Base-by-base conservation (phyloP, 2,113 vertebrate species). In the Entosphenus tridentatus region DNA sequence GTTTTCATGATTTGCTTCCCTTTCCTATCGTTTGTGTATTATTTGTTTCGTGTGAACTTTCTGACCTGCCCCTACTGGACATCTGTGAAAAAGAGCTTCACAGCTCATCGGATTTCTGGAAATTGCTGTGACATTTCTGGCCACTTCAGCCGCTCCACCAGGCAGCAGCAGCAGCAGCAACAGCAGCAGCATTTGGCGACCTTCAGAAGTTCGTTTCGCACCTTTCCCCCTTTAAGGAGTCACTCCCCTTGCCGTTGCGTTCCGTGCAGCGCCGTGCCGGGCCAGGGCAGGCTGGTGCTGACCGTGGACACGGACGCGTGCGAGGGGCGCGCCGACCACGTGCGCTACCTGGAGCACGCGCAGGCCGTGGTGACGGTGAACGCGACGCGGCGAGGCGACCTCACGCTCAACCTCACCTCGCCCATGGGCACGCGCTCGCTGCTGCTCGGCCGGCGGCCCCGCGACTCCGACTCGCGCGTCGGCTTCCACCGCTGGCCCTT, bases 401-500 rank as follows among this genome's bases (percentile, higher is more conserved):
- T 98, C 73, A 95, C 86, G 79, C 81, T 97, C 81, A 98, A 98
- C 80, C 89, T 98, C 89, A 97, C 92, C 12, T 98, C 95, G 0
- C 95, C 95, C 0, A 95, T 89, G 89, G 93, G 89, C 71, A 98
- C 95, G 10, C 96, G 91, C 76, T 98, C 95, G 75, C 93, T 98
- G 72, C 76, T 98, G 73, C 81, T 98, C 75, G 96, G 95, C 78
- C 83, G 87, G 16, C 82, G 95, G 57, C 91, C 95, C 2, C 83
- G 92, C 10, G 95, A 98, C 58, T 85, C 91, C 0, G 92, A 98
- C 78, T 77, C 89, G 77, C 96, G 90, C 74, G 95, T 98, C 78
- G 95, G 95, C 76, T 98, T 97, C 70, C 92, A 98, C 82, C 96
- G 95, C 75, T 98, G 95, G 95, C 95, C 95, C 76, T 98, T 97